Evolutionary conservation across 2,888 invertebrate genomes (phyloP), one percentile per base, ranked within the genome.

Genomic region (Gastrophysa polygoni): DNA sequence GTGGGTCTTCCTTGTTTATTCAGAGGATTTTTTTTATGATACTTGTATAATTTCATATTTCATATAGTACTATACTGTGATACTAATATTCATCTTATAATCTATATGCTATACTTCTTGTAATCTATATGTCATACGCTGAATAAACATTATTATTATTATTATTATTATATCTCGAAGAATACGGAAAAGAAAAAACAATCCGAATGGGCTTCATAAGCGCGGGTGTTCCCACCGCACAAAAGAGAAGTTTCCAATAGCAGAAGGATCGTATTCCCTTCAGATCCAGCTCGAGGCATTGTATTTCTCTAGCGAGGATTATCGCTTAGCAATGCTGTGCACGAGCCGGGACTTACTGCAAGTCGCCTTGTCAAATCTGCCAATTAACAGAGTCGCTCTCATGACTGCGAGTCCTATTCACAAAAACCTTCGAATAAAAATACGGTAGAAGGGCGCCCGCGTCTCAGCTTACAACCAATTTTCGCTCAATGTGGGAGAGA

Each of bases 301-400:
- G 72, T 74, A 64, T 67, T 68, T 64, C 72, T 61, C 73, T 65
- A 72, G 54, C 61, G 71, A 67, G 68, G 71, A 73, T 74, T 72
- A 72, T 69, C 67, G 66, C 64, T 67, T 63, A 64, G 70, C 65
- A 67, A 66, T 67, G 64, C 63, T 60, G 60, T 64, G 73, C 76
- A 77, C 75, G 75, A 74, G 76, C 71, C 71, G 67, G 55, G 67
- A 69, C 67, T 71, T 71, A 70, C 58, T 24, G 49, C 54, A 59
- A 56, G 56, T 62, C 62, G 54, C 48, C 51, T 61, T 48, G 51
- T 61, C 54, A 59, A 57, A 63, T 51, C 34, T 59, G 61, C 59
- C 66, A 67, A 61, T 67, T 67, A 67, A 48, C 51, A 34, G 54
- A 59, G 59, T 59, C 54, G 14, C 38, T 38, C 38, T 38, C 38